Evolutionary conservation across 92 coral and sea anemone genomes (phyloP), one percentile per base, ranked within the genome.

Genomic region (Siderastrea siderea): DNA sequence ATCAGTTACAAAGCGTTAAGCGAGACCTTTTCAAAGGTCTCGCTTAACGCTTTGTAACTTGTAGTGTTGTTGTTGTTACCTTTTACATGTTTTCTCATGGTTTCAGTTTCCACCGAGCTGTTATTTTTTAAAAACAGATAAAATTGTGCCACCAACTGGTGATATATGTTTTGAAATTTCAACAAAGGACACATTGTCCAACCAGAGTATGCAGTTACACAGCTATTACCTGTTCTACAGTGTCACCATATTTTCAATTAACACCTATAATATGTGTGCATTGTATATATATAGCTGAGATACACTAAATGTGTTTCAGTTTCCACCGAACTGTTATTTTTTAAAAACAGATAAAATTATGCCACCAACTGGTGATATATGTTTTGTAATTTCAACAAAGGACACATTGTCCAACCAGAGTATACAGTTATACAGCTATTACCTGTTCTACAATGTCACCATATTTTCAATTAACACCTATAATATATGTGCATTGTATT

Each of bases 351-450:
- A 71, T 69, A 69, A 12, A 19, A 71, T 71, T 14, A 9, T n/a
- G 75, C 75, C 54, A 71, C 19, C 53, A 49, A 47, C 62, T 75
- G 61, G 76, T 71, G 76, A 71, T 75, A 75, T 38, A 75, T 75
- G 64, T 55, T 53, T 75, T 53, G 60, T 75, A 71, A 62, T 71
- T 16, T 82, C 63, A 82, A 48, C 67, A 53, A 82, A 26, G 0
- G 38, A 26, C 38, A 26, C 38, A n/a, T n/a, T 26, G 38, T 26
- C 38, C 38, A 26, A 26, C 38, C 38, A 26, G 38, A 26, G 38
- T 26, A 26, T 26, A 69, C 53, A 82, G 70, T 70, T 68, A 74
- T 82, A 51, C 86, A 82, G 77, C 77, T 82, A 82, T 77, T 74
- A 64, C 47, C 76, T 71, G 19, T 71, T 71, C 46, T 71, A 71